Evolutionary conservation across 2,113 vertebrate species (phyloP).

Genomic region (Rhipidura dahli): DNA sequence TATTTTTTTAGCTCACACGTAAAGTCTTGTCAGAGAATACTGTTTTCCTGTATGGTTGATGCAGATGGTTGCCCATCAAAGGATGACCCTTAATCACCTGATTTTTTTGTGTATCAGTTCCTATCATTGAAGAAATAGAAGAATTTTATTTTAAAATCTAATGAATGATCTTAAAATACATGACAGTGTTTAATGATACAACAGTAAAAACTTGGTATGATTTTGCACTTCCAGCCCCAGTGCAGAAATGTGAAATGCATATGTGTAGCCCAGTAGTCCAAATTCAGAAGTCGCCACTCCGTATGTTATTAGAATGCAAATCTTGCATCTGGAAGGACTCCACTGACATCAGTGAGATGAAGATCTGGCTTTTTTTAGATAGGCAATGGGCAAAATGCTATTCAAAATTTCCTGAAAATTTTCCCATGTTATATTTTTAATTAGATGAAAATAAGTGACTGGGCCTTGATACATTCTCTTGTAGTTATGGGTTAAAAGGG

Average conservation of each 20-base stretch:
- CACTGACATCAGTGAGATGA: not conserved
- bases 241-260: not conserved
- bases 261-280: not conserved
- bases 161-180: not conserved
- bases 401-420: not conserved
- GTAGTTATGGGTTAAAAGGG: not conserved
- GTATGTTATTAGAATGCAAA: not conserved
- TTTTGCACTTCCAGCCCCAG: not conserved
- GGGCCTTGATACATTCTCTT: not conserved
- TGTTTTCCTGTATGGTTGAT: not conserved
- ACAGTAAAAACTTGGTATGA: not conserved
- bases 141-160: not conserved
- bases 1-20: not conserved
- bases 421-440: not conserved
- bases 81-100: not conserved
- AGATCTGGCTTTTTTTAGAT: not conserved
- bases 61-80: not conserved
- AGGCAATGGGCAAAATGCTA: not conserved
- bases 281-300: not conserved
- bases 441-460: not conserved
- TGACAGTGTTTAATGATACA: not conserved
- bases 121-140: not conserved
- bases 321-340: not conserved
- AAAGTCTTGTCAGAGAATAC: not conserved
- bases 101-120: not conserved